These are phyloP conservation scores for Gallinago paraguaiae DNA, from an alignment of 2,113 vertebrate genomes.

Conservation along the genomic window DNA sequence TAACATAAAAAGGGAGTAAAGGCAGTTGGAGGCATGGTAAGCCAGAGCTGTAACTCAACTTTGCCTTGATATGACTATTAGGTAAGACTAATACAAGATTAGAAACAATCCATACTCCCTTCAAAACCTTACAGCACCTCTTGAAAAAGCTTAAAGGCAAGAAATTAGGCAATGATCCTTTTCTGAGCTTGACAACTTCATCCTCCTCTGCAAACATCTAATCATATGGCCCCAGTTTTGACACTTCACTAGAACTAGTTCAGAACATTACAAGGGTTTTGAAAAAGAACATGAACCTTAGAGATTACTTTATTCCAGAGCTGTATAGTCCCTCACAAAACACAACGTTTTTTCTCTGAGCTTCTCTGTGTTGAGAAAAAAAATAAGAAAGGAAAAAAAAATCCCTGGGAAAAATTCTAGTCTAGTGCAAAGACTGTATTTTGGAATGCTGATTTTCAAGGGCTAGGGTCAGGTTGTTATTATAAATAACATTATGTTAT, in stretches of 20 bases:
- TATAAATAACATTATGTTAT: background rate
- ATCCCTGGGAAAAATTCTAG: background rate
- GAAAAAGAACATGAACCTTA: background rate
- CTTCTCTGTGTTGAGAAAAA: background rate
- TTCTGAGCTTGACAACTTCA: background rate
- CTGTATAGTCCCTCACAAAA: background rate
- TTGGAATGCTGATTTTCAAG: background rate
- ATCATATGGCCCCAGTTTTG: background rate
- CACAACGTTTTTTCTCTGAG: background rate
- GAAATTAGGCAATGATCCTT: background rate
- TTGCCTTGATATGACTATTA: background rate
- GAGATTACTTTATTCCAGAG: background rate
- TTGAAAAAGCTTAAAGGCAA: background rate
- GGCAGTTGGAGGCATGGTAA: fast-evolving
- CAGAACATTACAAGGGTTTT: background rate
- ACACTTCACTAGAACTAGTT: background rate
- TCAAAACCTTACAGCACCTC: background rate
- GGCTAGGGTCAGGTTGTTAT: background rate
- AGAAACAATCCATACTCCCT: background rate
- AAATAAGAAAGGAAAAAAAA: fast-evolving
- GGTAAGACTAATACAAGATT: background rate
- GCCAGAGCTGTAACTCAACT: background rate
- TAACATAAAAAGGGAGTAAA: background rate
- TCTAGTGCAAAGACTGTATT: background rate
- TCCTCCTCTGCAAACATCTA: background rate